Conservation (phyloP, 2,113 vertebrate genomes). For the Seriola quinqueradiata region DNA sequence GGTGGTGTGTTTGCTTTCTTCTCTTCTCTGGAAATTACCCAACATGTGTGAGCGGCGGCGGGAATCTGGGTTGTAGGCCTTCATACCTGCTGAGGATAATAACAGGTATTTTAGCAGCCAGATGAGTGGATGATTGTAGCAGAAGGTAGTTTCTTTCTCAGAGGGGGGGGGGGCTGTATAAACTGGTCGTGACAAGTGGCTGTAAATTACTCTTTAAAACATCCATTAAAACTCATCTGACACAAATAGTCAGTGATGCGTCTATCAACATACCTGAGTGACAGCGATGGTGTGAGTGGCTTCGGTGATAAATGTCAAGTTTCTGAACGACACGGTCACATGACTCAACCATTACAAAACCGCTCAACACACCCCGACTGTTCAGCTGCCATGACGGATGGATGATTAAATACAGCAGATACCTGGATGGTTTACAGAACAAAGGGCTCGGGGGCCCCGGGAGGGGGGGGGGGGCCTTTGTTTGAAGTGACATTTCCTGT, state of each 20-base stretch:
- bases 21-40: slow-evolving; percentile 56
- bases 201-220: slow-evolving; percentile 62
- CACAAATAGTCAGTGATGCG: slow-evolving; percentile 63
- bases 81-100: slow-evolving; percentile 74
- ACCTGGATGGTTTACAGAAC: background rate
- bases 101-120: slow-evolving; percentile 66
- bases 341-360: slow-evolving; percentile 20
- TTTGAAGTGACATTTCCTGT: background rate
- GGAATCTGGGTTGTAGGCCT: slow-evolving; percentile 49
- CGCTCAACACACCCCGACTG: slow-evolving; percentile 7
- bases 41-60: slow-evolving; percentile 38
- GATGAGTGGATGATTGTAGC: slow-evolving; percentile 66
- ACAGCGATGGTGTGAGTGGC: slow-evolving; percentile 18
- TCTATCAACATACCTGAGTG: slow-evolving; percentile 66
- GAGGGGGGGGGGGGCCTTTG: too few relatives aligned
- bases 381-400: slow-evolving; percentile 13
- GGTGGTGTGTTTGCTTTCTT: slow-evolving; percentile 52
- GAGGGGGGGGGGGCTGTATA: slow-evolving; percentile 37
- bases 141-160: slow-evolving; percentile 53
- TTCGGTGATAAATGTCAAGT: background rate
- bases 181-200: slow-evolving; percentile 73
- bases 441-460: background rate
- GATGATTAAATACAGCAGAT: background rate
- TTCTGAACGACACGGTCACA: slow-evolving; percentile 10
- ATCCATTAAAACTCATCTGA: slow-evolving; percentile 70